Conservation (phyloP, 2,888 invertebrate genomes). For the Hydraecia micacea region DNA sequence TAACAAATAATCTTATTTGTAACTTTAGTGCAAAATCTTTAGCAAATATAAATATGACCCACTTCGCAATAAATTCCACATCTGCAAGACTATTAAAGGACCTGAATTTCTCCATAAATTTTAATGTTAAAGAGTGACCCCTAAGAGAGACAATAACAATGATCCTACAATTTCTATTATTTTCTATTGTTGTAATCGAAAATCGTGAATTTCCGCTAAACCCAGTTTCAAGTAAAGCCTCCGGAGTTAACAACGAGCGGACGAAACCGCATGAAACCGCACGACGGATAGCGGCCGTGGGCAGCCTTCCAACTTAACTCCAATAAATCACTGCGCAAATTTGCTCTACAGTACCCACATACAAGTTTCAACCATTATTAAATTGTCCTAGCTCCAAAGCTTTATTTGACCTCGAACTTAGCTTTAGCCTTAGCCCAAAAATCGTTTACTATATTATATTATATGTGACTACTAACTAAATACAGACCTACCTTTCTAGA, state of each 20-base stretch:
- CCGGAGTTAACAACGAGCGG: slow-evolving; percentile 44
- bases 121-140: not conserved
- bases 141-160: slow-evolving; percentile 7
- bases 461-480: not conserved
- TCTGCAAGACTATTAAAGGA: not conserved
- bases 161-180: not conserved
- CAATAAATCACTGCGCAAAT: slow-evolving; percentile 84
- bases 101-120: not conserved
- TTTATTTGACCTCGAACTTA: slow-evolving; percentile 58
- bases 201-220: slow-evolving; percentile 16
- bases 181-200: slow-evolving; percentile 17
- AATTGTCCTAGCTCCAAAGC: slow-evolving; percentile 77
- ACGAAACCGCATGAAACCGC: slow-evolving; percentile 69
- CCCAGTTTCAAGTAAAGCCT: slow-evolving; percentile 24
- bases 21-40: not conserved
- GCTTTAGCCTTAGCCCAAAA: slow-evolving; percentile 9
- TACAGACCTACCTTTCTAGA: not conserved
- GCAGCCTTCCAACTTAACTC: slow-evolving; percentile 82
- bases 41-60: not conserved
- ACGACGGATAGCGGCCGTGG: slow-evolving; percentile 69
- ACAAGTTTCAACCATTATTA: slow-evolving; percentile 83
- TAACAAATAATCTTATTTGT: not conserved
- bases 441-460: not conserved
- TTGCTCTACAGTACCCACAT: slow-evolving; percentile 73
- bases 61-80: not conserved